A percentile compares a stretch with the other conserved stretches of the same genome.
These are phyloP conservation scores for Pteropus alecto DNA, from an alignment of 2,113 vertebrate genomes.

Conservation along the genomic window DNA sequence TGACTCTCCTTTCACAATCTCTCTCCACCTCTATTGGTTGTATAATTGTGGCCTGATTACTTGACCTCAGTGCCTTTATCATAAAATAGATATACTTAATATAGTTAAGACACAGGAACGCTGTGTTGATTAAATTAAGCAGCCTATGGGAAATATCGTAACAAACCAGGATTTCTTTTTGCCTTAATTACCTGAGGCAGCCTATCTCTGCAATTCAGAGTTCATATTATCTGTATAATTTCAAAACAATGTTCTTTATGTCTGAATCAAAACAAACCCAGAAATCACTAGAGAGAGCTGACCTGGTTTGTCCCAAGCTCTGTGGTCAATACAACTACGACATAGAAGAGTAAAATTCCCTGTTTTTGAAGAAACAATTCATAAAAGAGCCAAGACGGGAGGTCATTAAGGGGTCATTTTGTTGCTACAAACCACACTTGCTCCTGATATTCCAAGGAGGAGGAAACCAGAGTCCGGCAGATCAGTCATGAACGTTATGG, in stretches of 20 bases:
- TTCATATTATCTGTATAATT: neutral
- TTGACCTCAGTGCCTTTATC: neutral
- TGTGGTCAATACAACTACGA: neutral
- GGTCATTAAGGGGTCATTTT: neutral
- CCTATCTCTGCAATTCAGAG: neutral
- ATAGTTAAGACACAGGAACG: neutral
- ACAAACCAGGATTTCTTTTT: neutral
- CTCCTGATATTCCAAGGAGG: neutral
- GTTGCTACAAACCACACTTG: neutral
- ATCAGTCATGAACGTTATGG: neutral
- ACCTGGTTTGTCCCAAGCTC: neutral
- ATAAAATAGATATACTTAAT: neutral
- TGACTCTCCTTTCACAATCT: neutral
- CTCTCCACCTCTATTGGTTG: neutral
- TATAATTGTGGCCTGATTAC: neutral
- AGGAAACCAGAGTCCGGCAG: neutral
- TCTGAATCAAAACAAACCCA: neutral
- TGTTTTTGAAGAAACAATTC: neutral
- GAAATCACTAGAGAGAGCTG: neutral
- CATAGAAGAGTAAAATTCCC: neutral
- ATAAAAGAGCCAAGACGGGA: neutral
- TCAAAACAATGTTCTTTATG: neutral
- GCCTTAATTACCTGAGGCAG: neutral
- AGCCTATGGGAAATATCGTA: neutral
- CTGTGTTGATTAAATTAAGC: neutral